Base-by-base conservation (phyloP, 2,797 vertebrate genomes). In the Cuculus canorus region DNA sequence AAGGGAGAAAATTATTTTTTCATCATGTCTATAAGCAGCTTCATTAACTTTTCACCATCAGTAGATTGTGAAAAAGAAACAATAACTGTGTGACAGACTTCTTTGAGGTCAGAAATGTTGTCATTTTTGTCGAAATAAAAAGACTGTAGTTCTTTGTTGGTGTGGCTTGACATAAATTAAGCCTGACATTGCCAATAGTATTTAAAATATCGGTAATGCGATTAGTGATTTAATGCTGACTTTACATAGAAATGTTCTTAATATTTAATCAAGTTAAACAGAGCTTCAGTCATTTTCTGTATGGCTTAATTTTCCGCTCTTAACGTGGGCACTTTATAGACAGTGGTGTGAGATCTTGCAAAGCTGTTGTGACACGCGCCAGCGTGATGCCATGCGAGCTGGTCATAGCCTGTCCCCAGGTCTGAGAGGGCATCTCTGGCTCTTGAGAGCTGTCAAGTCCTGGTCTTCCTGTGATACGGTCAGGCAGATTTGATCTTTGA, bases 201-300 rank as follows among this genome's bases (percentile, higher is more conserved):
- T 90, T 94, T 33, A 10, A 94, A 93, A 91, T 75, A 52, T 5
- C 69, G 33, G 41, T 91, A 86, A 91, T 82, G 60, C 5, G 7
- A 93, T 94, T 86, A 91, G 80, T 70, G 87, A 92, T 86, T 94
- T 90, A 94, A 79, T 39, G 43, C 85, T 92, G 87, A 86, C 89
- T 95, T 93, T 88, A 63, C 76, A 37, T 48, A 52, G 72, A 75
- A 89, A 43, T 2, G 0, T 60, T 79, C 85, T 93, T 92, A 95
- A 93, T 94, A 86, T 94, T 96, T 96, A 92, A 95, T 95, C 61
- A 72, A 87, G 72, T 88, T 94, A 95, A 92, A 94, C 63, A 59
- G 32, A 21, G 60, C 69, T 83, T 86, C 28, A 23, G 64, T 59
- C 18, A 5, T 66, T 86, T 93, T 54, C 32, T 70, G 68, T 22